Conservation (phyloP, 2,888 invertebrate genomes). For the Macrosoma leucophasiata region DNA sequence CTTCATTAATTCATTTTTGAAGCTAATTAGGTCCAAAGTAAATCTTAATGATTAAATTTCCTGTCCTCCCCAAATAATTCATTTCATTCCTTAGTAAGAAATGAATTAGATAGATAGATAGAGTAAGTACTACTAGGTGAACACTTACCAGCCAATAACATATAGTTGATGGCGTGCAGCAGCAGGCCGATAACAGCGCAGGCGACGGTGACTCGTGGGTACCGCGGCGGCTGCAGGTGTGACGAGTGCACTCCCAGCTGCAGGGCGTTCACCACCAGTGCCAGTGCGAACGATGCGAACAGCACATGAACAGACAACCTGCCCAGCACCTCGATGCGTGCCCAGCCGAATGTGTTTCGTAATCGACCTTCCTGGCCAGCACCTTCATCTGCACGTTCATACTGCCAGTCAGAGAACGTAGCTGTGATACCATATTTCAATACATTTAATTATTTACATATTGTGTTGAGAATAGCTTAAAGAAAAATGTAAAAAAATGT, state of each 20-base stretch:
- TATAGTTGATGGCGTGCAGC: conserved; percentile 85
- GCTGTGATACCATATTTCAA: no score
- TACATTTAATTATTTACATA: no score
- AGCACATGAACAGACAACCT: conserved; percentile 88
- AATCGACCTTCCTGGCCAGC: conserved; percentile 80
- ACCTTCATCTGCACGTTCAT: conserved; percentile 66
- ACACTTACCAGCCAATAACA: conserved; percentile 83
- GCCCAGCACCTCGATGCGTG: conserved; percentile 90
- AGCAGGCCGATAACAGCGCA: conserved; percentile 87
- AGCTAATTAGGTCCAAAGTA: no score
- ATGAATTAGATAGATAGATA: no score
- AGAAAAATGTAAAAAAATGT: no score
- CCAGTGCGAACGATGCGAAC: conserved; percentile 88
- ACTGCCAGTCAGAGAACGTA: conserved; percentile 42
- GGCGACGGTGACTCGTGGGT: conserved; percentile 83
- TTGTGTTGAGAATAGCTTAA: no score
- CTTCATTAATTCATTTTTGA: no score
- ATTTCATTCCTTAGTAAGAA: no score
- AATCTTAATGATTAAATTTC: no score
- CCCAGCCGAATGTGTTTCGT: conserved; percentile 95
- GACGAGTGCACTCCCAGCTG: conserved; percentile 84
- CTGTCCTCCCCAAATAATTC: no score
- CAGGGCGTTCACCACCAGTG: conserved; percentile 86
- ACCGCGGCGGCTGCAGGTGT: conserved; percentile 61
- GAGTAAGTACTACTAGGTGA: background rate